phyloP scores from a whole-genome alignment of 1,140 invertebrate genomes.

The Apis florea region DNA sequence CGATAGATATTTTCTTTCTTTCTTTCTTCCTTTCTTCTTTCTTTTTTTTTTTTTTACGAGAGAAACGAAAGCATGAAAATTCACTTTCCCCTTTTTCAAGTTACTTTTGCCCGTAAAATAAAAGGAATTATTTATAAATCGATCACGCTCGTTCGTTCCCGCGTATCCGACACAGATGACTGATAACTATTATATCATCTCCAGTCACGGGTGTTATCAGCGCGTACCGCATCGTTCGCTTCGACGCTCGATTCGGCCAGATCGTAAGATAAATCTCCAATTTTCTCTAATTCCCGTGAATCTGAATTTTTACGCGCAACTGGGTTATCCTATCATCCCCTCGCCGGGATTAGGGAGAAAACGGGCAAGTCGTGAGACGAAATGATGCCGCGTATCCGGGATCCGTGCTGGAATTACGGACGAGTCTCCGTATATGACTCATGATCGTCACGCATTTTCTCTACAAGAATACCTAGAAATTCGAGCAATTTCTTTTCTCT shows the following conservation, averaged over 20 bases:
- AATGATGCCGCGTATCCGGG: slow-evolving; percentile 45
- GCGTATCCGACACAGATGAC: too few relatives aligned
- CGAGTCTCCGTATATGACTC: slow-evolving; percentile 47
- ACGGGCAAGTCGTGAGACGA: slow-evolving; percentile 36
- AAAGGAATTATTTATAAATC: too few relatives aligned
- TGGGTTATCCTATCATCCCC: slow-evolving; percentile 43
- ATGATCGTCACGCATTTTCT: neutral
- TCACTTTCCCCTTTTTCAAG: too few relatives aligned
- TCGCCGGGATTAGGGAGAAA: slow-evolving; percentile 43
- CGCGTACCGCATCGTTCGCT: too few relatives aligned
- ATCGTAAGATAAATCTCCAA: slow-evolving; percentile 25
- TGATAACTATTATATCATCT: too few relatives aligned
- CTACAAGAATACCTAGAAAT: neutral
- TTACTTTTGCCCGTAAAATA: too few relatives aligned
- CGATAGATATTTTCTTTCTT: slow-evolving; percentile 13
- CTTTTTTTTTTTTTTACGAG: neutral
- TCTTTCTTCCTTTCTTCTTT: neutral
- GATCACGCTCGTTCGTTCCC: too few relatives aligned
- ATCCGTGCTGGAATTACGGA: slow-evolving; percentile 54
- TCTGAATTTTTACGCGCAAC: slow-evolving; percentile 45
- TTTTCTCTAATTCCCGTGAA: slow-evolving; percentile 31
- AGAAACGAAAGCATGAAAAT: too few relatives aligned
- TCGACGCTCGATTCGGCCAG: neutral
- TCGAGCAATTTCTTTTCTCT: neutral
- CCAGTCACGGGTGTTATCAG: too few relatives aligned